Evolutionary conservation across 1,140 invertebrate genomes (phyloP).

Genomic region (Achroia grisella): DNA sequence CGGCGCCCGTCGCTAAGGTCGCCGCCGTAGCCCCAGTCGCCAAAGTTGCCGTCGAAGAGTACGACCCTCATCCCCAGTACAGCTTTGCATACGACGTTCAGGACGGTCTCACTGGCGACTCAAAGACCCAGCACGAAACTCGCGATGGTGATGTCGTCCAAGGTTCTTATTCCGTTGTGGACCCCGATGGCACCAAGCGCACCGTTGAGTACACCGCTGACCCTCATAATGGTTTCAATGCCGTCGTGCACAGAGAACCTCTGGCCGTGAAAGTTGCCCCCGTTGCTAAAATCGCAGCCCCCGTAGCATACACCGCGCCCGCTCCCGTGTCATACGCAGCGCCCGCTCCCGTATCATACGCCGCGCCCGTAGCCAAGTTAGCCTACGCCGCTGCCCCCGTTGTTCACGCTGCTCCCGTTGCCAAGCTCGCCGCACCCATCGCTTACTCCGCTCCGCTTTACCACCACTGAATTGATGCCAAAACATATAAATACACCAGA

Average conservation of each 20-base stretch:
- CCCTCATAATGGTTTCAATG: slow-evolving; percentile 61
- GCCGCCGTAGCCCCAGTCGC: slow-evolving; percentile 15
- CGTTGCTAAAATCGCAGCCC: slow-evolving; percentile 16
- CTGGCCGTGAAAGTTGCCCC: slow-evolving; percentile 19
- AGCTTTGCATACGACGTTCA: slow-evolving; percentile 76
- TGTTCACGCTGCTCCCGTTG: slow-evolving; percentile 19
- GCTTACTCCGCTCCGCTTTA: slow-evolving; percentile 37
- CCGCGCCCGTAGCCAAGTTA: slow-evolving; percentile 29
- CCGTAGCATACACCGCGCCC: slow-evolving; percentile 11
- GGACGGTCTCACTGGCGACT: slow-evolving; percentile 76
- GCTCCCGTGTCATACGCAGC: slow-evolving; percentile 13
- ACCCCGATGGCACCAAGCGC: slow-evolving; percentile 76
- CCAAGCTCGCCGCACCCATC: slow-evolving; percentile 21
- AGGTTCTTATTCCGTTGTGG: slow-evolving; percentile 75
- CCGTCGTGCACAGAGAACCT: slow-evolving; percentile 43
- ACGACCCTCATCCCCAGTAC: slow-evolving; percentile 74
- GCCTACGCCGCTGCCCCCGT: slow-evolving; percentile 10
- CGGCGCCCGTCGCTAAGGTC: slow-evolving; percentile 10
- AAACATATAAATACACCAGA: slow-evolving; percentile 17
- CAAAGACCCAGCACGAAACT: slow-evolving; percentile 76
- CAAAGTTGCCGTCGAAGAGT: slow-evolving; percentile 19
- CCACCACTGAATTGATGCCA: slow-evolving; percentile 53
- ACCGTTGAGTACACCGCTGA: slow-evolving; percentile 76
- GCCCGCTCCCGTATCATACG: slow-evolving; percentile 22
- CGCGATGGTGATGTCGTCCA: slow-evolving; percentile 74